Conservation (phyloP, 1,140 invertebrate genomes). For the Phocides pigmalion region DNA sequence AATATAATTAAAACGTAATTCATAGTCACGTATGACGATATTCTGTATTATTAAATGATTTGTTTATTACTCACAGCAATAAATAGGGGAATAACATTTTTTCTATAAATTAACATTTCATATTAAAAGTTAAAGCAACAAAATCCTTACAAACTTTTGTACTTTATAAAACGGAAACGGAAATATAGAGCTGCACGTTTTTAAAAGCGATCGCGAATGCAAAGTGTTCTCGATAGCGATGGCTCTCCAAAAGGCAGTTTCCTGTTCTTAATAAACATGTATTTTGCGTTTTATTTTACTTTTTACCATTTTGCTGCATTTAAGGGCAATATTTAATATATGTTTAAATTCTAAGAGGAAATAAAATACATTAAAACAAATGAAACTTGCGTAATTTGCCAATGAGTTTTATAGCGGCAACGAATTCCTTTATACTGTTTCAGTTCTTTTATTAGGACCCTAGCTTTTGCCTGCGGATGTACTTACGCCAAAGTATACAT, state of each 20-base stretch:
- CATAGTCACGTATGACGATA: no score
- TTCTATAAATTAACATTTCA: no score
- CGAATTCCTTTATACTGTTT: no score
- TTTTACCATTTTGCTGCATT: conserved; percentile 9
- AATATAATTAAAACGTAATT: no score
- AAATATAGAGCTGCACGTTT: conserved; percentile 6
- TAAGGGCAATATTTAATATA: conserved; percentile 20
- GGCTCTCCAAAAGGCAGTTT: conserved; percentile 21
- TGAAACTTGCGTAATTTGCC: neutral
- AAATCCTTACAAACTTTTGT: neutral
- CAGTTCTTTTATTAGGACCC: no score
- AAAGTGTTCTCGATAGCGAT: conserved; percentile 26
- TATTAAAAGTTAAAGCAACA: neutral
- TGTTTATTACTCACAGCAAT: no score
- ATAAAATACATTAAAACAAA: neutral
- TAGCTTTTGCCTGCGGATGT: no score
- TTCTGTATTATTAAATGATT: no score
- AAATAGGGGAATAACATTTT: no score
- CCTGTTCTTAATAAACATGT: conserved; percentile 26
- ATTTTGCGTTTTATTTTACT: conserved; percentile 6
- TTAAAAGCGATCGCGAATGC: conserved; percentile 27
- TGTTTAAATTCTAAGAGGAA: neutral
- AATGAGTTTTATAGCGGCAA: no score
- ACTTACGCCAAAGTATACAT: no score
- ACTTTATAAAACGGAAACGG: neutral